Percentiles rank a stretch among this genome's conserved stretches.
These are phyloP conservation scores for Spondyliosoma cantharus DNA, from an alignment of 2,797 vertebrate genomes.

Conservation along the genomic window DNA sequence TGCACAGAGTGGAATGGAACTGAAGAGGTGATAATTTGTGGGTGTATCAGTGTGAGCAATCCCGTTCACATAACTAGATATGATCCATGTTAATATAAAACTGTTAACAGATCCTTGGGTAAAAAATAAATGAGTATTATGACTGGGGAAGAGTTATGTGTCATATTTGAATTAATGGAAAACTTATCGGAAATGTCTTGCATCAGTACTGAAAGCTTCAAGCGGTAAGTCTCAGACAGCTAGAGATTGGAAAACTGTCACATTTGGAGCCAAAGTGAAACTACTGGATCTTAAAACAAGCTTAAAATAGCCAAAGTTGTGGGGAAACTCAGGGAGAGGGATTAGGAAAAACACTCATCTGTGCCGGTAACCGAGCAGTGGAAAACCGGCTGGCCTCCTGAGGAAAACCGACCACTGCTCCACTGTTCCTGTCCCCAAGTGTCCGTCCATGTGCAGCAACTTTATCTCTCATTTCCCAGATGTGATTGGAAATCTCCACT, in stretches of 20 bases:
- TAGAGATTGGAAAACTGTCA: conserved; percentile 58
- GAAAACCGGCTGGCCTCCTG: conserved; percentile 66
- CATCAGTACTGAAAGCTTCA: not conserved
- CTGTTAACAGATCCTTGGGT: too few species aligned
- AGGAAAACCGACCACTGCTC: conserved; percentile 58
- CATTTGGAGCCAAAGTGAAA: conserved; percentile 62
- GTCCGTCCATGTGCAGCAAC: conserved; percentile 50
- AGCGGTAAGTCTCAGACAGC: conserved; percentile 34
- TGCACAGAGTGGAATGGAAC: not conserved
- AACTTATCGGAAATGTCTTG: conserved; percentile 12
- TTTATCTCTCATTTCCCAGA: conserved; percentile 68
- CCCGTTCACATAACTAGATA: not conserved
- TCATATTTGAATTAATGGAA: conserved; percentile 23
- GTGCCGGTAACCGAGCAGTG: conserved; percentile 66
- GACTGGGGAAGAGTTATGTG: not conserved
- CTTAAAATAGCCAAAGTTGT: conserved; percentile 74
- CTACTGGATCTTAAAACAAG: conserved; percentile 58
- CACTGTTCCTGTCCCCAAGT: conserved; percentile 45
- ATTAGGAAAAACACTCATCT: conserved; percentile 67
- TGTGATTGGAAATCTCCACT: conserved; percentile 64
- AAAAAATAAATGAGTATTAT: not conserved
- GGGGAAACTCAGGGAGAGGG: conserved; percentile 62
- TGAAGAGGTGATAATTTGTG: not conserved
- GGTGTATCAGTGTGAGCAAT: not conserved
- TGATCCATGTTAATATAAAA: conserved; percentile 8